Evolutionary conservation across 2,888 invertebrate genomes (phyloP).

Genomic region (Lepidochrysops patricia): DNA sequence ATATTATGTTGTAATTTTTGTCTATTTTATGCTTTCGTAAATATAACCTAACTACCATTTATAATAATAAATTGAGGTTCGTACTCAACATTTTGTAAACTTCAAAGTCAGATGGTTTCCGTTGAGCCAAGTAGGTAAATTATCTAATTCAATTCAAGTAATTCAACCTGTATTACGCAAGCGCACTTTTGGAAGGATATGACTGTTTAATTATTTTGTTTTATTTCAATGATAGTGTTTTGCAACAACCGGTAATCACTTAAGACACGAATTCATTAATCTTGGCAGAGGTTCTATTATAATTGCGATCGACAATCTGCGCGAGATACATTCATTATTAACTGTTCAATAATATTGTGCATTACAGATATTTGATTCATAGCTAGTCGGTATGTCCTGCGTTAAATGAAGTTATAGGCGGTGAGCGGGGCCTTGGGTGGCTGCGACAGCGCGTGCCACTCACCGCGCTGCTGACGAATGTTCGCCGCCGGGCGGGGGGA

Average conservation of each 20-base stretch:
- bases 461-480: neutral
- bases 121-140: neutral
- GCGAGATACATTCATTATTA: too few relatives aligned
- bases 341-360: neutral
- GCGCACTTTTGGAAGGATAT: neutral
- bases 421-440: neutral
- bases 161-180: neutral
- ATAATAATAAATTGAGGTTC: too few relatives aligned
- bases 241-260: neutral
- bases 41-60: too few relatives aligned
- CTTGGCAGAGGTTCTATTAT: too few relatives aligned
- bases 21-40: neutral
- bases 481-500: neutral
- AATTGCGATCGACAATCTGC: too few relatives aligned
- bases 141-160: neutral
- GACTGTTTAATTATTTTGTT: constrained; percentile 6
- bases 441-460: neutral
- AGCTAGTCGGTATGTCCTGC: neutral
- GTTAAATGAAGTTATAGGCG: neutral
- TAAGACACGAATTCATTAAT: neutral
- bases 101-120: neutral
- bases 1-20: too few relatives aligned
- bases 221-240: neutral
- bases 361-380: neutral
- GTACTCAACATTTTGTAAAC: neutral